Evolutionary conservation across 2,797 vertebrate species (phyloP), one percentile per base, ranked within the genome.

Genomic region (Pipistrellus nathusii): DNA sequence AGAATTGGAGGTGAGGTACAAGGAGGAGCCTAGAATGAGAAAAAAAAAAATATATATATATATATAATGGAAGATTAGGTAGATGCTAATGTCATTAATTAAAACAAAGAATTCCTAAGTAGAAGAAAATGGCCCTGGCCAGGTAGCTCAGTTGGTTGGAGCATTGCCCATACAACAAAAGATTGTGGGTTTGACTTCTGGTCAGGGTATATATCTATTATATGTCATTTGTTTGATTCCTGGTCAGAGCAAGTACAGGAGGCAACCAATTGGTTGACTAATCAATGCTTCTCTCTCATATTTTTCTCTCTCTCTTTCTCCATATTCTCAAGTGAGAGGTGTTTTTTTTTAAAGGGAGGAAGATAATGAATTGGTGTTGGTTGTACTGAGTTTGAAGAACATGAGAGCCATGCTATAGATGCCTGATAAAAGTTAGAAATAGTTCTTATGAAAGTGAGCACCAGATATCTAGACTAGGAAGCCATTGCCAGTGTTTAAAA

Each of bases 21-120:
- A 81, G 21, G 69, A 75, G n/a, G 8, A 83, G 2, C 3, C 1
- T 66, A 13, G 35, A 72, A 72, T 82, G 89, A 73, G 87, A n/a
- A n/a, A n/a, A n/a, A n/a, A n/a, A n/a, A n/a, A n/a, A 5, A 38
- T 38, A 38, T 41, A 41, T 41, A 76, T 72, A 8, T 73, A 17
- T 27, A 51, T 62, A 46, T 32, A 11, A 75, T 80, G 6, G 27
- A 64, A 93, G 17, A 77, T 21, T 44, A 18, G 66, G 68, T 41
- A 88, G 17, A 76, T 68, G 23, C 21, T 86, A 48, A 91, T 44
- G n/a, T 14, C n/a, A 81, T 62, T 87, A 85, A 87, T 78, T 66
- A 88, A 84, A 93, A 51, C 4, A 88, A 83, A 30, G 14, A 11
- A 68, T 68, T 77, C 8, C 9, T n/a, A 32, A 93, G 35, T 41